Base-by-base conservation (phyloP, 2,113 vertebrate genomes). In the Halichoeres trimaculatus region DNA sequence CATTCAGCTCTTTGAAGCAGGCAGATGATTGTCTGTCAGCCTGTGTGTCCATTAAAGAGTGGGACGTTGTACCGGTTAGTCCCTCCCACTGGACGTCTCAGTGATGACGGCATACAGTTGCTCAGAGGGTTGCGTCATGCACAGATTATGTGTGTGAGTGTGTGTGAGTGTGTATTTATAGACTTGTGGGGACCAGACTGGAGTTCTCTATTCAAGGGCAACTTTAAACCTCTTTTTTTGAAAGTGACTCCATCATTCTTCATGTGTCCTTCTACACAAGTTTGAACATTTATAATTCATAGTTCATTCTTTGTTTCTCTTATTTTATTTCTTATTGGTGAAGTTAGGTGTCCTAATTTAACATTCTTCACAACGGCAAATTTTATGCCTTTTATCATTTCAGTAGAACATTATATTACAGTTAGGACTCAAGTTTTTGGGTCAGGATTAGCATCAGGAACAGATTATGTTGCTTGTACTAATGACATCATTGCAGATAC, bases 121-220 rank as follows among this genome's bases (percentile, higher is more conserved):
- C 79, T 81, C 52, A 75, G 23, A 74, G 63, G 63, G 52, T 84
- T 89, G 78, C 71, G 17, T 87, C 88, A 88, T 69, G 20, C 70
- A 54, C 1, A 41, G 84, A 78, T 88, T 82, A 80, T 30, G 30
- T 30, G 30, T 6, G 6, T 30, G 30, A 30, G 34, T 43, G 43
- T 26, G 40, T 48, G 43, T 47, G 40, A 30, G 43, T 52, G 51
- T 20, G 17, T 63, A 2, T 69, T 38, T 67, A 24, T 50, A 8
- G 16, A 43, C 34, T 57, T 67, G 17, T 35, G 35, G 51, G 48
- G 45, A 51, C 30, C 11, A 62, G 69, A 43, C 5, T 34, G 10
- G 19, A 14, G 7, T 17, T 56, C 14, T 77, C 11, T 30, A 43
- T 48, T 11, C 56, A 63, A 56, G 14, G 11, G 10, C 19, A 0